A percentile compares a stretch with the other conserved stretches of the same genome.
These are phyloP conservation scores for Typhlomys cinereus DNA, from an alignment of 2,113 vertebrate species.

Conservation along the genomic window DNA sequence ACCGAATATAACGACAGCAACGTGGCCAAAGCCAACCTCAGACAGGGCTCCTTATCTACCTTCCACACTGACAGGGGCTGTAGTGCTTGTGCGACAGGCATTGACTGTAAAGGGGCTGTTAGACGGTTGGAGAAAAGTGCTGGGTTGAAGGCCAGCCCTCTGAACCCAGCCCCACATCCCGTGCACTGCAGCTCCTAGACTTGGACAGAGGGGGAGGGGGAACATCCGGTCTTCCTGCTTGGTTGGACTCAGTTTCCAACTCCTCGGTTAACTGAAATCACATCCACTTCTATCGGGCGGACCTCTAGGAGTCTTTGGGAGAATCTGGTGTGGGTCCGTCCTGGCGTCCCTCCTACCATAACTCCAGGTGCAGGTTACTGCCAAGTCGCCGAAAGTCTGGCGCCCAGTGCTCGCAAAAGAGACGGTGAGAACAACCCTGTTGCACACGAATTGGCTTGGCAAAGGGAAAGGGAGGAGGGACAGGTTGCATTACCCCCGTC, in stretches of 20 bases:
- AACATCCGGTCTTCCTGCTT: background rate
- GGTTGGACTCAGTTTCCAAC: background rate
- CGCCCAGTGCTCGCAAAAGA: too few relatives aligned
- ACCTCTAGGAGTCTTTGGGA: background rate
- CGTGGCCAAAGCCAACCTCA: fast-evolving
- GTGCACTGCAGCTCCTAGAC: fast-evolving
- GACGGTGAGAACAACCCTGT: background rate
- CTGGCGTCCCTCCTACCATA: too few relatives aligned
- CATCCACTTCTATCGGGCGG: background rate
- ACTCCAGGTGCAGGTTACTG: too few relatives aligned
- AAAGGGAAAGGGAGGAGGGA: background rate
- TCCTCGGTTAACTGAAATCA: background rate
- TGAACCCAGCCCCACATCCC: too few relatives aligned
- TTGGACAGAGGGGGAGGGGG: too few relatives aligned
- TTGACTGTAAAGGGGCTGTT: background rate
- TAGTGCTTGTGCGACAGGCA: background rate
- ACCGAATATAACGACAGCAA: fast-evolving
- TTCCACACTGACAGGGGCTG: background rate
- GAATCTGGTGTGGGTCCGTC: background rate
- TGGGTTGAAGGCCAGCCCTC: background rate
- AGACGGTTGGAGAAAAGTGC: background rate
- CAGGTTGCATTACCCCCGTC: background rate
- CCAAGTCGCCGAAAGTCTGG: too few relatives aligned
- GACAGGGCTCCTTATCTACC: fast-evolving
- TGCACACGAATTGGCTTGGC: fast-evolving